Evolutionary conservation across 2,888 invertebrate genomes (phyloP).

Genomic region (Lycaena phlaeas): DNA sequence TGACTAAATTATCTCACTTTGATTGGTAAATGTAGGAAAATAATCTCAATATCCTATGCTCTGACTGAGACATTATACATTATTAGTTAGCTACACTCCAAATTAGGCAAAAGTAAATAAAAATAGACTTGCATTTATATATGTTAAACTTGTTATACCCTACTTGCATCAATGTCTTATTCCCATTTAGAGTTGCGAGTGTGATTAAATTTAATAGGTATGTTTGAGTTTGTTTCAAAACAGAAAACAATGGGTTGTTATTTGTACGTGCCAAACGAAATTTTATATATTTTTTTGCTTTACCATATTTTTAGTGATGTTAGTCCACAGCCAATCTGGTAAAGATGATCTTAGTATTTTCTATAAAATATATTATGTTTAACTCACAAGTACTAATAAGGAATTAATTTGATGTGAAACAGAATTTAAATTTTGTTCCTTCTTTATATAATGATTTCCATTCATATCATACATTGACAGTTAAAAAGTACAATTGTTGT

Average conservation of each 20-base stretch:
- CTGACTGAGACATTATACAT: slow-evolving; percentile 17
- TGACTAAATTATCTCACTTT: slow-evolving; percentile 14
- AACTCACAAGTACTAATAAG: too few species aligned
- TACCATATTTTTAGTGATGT: too few species aligned
- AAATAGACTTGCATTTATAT: slow-evolving; percentile 18
- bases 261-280: too few species aligned
- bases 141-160: slow-evolving; percentile 22
- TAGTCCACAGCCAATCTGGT: too few species aligned
- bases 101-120: slow-evolving; percentile 21
- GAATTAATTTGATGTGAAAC: too few species aligned
- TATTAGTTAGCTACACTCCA: slow-evolving; percentile 15
- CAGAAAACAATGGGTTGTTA: slow-evolving; percentile 4
- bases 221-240: slow-evolving; percentile 4
- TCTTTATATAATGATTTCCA: too few species aligned
- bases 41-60: slow-evolving; percentile 15
- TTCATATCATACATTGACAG: too few species aligned
- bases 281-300: too few species aligned
- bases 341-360: too few species aligned
- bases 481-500: not conserved
- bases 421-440: too few species aligned
- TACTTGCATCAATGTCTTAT: slow-evolving; percentile 21
- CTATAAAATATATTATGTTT: too few species aligned
- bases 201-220: slow-evolving; percentile 4
- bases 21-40: slow-evolving; percentile 15
- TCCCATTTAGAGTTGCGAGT: slow-evolving; percentile 16